These are phyloP conservation scores for Heliconius nattereri DNA, from an alignment of 1,140 invertebrate genomes.

Conservation along the genomic window DNA sequence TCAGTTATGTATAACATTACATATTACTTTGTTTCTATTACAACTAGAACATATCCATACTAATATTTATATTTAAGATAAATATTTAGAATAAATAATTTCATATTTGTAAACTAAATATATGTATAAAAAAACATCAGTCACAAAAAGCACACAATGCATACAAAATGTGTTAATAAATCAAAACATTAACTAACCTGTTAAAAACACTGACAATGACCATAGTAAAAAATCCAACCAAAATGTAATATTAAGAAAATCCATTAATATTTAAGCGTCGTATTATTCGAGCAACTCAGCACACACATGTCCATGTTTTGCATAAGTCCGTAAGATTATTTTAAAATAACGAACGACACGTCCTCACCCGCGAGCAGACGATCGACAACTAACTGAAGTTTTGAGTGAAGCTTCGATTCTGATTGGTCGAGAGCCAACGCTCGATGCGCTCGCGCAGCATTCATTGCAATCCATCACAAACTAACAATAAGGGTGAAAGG, in stretches of 20 bases:
- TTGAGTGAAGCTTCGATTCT: slow-evolving; percentile 38
- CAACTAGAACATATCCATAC: slow-evolving; percentile 46
- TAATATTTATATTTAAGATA: slow-evolving; percentile 11
- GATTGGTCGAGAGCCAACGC: slow-evolving; percentile 45
- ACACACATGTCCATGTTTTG: slow-evolving; percentile 56
- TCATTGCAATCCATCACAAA: slow-evolving; percentile 41
- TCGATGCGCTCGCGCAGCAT: slow-evolving; percentile 45
- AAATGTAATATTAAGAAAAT: slow-evolving; percentile 48
- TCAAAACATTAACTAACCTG: slow-evolving; percentile 57
- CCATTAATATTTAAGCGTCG: slow-evolving; percentile 42
- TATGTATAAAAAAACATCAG: slow-evolving; percentile 4
- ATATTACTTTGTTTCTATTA: slow-evolving; percentile 44
- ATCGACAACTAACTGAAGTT: slow-evolving; percentile 46
- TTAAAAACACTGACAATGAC: slow-evolving; percentile 78
- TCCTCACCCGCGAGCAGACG: slow-evolving; percentile 42
- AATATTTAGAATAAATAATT: not conserved
- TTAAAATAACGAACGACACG: slow-evolving; percentile 23
- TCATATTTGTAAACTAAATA: slow-evolving; percentile 10
- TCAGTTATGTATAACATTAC: slow-evolving; percentile 43
- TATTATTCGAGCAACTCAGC: slow-evolving; percentile 49
- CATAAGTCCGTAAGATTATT: not conserved
- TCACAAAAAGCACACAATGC: slow-evolving; percentile 26
- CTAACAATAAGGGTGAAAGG: slow-evolving; percentile 36
- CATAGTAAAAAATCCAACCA: slow-evolving; percentile 73
- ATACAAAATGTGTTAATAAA: slow-evolving; percentile 17